These are phyloP conservation scores for Microplitis deprimator DNA, from an alignment of 2,888 invertebrate genomes.

Conservation along the genomic window DNA sequence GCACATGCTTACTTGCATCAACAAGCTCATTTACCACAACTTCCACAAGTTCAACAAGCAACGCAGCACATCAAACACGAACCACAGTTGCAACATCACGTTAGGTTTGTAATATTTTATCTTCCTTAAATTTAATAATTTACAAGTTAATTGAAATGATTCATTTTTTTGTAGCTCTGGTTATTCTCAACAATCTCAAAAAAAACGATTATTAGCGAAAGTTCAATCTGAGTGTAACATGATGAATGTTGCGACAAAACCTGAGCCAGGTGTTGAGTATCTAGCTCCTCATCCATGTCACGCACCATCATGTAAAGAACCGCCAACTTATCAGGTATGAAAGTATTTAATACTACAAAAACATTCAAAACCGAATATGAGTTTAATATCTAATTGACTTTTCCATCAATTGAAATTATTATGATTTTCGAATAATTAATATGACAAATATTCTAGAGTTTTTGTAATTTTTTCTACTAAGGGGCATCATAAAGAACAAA, in stretches of 20 bases:
- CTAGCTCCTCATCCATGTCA: slow-evolving; percentile 71
- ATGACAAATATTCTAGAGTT: no score
- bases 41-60: slow-evolving; percentile 64
- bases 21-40: slow-evolving; percentile 58
- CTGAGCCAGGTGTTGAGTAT: slow-evolving; percentile 75
- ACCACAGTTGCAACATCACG: slow-evolving; percentile 72
- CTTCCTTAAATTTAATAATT: not conserved
- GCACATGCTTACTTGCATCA: slow-evolving; percentile 67
- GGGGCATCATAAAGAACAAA: no score
- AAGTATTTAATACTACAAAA: no score
- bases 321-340: slow-evolving; percentile 69
- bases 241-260: slow-evolving; percentile 75
- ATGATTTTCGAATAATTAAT: no score
- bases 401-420: no score
- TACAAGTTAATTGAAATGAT: not conserved
- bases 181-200: slow-evolving; percentile 83
- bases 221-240: slow-evolving; percentile 84
- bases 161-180: slow-evolving; percentile 62
- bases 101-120: slow-evolving; percentile 59
- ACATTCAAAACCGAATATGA: not conserved
- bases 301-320: slow-evolving; percentile 74
- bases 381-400: no score
- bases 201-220: slow-evolving; percentile 90
- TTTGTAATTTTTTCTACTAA: no score
- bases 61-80: slow-evolving; percentile 74